Evolutionary conservation across 2,888 invertebrate species (phyloP).

Genomic region (Xanthia togata): DNA sequence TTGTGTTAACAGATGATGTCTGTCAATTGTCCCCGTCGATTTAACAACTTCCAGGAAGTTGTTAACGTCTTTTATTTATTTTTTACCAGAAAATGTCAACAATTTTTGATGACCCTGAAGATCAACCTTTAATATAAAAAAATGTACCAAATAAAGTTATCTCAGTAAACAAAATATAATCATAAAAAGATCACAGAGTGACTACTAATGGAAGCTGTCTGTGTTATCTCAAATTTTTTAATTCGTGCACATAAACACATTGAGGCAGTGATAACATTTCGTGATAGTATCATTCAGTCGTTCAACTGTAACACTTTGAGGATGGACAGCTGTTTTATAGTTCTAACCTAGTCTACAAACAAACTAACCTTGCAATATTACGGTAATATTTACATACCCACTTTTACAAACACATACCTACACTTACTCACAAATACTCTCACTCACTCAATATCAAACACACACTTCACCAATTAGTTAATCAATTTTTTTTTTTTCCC

Average conservation of each 20-base stretch:
- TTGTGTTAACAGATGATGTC: not conserved
- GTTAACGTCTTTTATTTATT: not conserved
- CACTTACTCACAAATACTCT: too few species aligned
- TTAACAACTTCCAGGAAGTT: not conserved
- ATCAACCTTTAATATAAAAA: not conserved
- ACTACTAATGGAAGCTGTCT: not conserved
- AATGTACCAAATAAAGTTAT: not conserved
- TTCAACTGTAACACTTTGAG: not conserved
- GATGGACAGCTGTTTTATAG: conserved; percentile 4
- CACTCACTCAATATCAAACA: too few species aligned
- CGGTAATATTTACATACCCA: too few species aligned
- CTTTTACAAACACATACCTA: too few species aligned
- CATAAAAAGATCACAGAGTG: conserved; percentile 23
- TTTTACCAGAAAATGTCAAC: not conserved
- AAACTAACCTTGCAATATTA: not conserved
- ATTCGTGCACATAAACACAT: conserved; percentile 36
- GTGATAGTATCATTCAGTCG: conserved; percentile 1
- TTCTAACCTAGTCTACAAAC: not conserved
- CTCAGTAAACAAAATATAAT: conserved; percentile 6
- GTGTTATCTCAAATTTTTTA: conserved; percentile 38
- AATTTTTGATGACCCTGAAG: conserved; percentile 9
- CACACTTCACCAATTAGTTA: too few species aligned
- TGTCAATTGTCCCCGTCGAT: not conserved
- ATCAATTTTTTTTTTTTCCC: too few species aligned
- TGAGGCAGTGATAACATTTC: conserved; percentile 36